Conservation (phyloP, 2,113 vertebrate species). For the Shinisaurus crocodilurus region DNA sequence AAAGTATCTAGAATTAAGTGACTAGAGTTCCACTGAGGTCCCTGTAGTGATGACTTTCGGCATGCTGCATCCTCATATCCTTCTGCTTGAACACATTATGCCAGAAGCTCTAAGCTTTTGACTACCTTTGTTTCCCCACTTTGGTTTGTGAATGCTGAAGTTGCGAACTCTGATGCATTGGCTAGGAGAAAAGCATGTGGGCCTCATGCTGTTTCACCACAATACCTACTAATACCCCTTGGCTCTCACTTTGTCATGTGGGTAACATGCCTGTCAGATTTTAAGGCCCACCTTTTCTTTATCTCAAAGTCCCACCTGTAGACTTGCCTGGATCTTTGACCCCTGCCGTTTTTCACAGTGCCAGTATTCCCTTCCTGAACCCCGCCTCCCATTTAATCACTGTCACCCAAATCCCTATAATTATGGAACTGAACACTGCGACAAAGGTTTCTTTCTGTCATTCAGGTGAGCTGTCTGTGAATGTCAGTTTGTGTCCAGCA, state of each 20-base stretch:
- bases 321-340: slow-evolving; percentile 34
- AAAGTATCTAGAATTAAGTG: not conserved
- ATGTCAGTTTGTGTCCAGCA: slow-evolving; percentile 39
- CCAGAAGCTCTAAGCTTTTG: slow-evolving; percentile 12
- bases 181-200: not conserved
- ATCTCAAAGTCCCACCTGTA: slow-evolving; percentile 66
- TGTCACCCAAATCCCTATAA: slow-evolving; percentile 59
- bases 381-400: slow-evolving; percentile 43
- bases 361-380: slow-evolving; percentile 60
- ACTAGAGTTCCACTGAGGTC: not conserved
- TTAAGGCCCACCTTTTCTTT: slow-evolving; percentile 35
- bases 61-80: slow-evolving; percentile 33
- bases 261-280: slow-evolving; percentile 14
- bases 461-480: slow-evolving; percentile 68
- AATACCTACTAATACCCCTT: slow-evolving; percentile 44
- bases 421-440: slow-evolving; percentile 52
- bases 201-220: slow-evolving; percentile 48
- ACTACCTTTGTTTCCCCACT: not conserved
- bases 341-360: slow-evolving; percentile 55
- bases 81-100: slow-evolving; percentile 34
- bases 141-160: slow-evolving; percentile 37
- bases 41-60: not conserved
- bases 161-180: not conserved
- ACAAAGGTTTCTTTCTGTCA: slow-evolving; percentile 72
- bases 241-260: not conserved